phyloP scores from a whole-genome alignment of 2,113 vertebrate genomes.

The Protobothrops flavoviridis region DNA sequence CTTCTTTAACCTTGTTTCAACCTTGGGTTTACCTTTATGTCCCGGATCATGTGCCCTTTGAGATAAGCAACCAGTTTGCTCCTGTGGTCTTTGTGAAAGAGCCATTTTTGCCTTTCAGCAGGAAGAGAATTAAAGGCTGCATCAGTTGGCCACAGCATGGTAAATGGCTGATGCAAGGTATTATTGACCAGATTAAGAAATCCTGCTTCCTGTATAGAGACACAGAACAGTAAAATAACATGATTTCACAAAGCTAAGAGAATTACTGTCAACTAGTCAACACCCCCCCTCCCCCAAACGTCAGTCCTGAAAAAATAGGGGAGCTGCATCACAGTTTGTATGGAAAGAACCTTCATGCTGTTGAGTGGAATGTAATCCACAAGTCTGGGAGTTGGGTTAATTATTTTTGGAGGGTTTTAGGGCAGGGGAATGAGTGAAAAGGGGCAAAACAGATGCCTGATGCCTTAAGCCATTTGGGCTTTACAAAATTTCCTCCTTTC shows the following conservation, averaged over 20 bases:
- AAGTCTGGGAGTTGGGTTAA: neutral
- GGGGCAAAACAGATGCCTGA: neutral
- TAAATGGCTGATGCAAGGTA: slow-evolving; percentile 79
- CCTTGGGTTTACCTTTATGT: slow-evolving; percentile 66
- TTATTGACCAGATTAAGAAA: slow-evolving; percentile 76
- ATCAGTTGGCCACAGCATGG: slow-evolving; percentile 93
- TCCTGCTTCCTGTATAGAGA: slow-evolving; percentile 71
- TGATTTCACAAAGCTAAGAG: neutral
- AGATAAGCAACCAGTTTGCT: slow-evolving; percentile 80
- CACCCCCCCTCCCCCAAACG: neutral
- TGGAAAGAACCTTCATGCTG: neutral
- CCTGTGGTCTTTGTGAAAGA: slow-evolving; percentile 81
- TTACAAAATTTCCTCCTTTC: neutral
- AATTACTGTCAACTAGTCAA: neutral
- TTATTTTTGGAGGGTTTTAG: neutral
- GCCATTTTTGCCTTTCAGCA: slow-evolving; percentile 75
- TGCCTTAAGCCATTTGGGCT: neutral
- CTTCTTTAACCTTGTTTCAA: neutral
- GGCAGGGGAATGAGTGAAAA: neutral
- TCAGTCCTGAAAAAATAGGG: neutral
- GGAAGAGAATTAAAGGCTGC: slow-evolving; percentile 76
- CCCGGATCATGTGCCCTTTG: slow-evolving; percentile 85
- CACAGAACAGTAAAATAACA: neutral
- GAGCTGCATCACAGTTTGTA: neutral
- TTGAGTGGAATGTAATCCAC: neutral